Conservation (phyloP, 2,888 invertebrate species). For the Nipponacmea schrenckii region DNA sequence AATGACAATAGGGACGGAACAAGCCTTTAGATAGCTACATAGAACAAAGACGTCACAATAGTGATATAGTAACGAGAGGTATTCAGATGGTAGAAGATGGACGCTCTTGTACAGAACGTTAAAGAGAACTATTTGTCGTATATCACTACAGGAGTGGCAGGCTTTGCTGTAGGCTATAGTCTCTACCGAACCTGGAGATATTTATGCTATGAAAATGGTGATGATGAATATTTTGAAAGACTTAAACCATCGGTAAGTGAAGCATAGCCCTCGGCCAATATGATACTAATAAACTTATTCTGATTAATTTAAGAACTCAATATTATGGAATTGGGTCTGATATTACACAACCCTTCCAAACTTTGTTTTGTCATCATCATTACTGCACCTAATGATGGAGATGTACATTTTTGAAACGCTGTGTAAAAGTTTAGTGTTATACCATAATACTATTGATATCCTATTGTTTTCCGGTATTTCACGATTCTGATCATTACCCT, state of each 20-base stretch:
- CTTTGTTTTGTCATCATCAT: neutral
- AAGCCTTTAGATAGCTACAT: too few species aligned
- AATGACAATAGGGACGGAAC: too few species aligned
- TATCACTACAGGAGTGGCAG: neutral
- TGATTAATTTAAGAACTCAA: neutral
- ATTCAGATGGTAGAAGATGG: too few species aligned
- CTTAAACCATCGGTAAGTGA: conserved; percentile 8
- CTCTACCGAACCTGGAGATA: conserved; percentile 15
- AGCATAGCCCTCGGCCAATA: neutral
- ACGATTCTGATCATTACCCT: too few species aligned
- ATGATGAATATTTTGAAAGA: conserved; percentile 22
- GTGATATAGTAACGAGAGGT: too few species aligned
- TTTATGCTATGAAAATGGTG: neutral
- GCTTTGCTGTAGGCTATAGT: conserved; percentile 7
- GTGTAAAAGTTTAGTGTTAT: too few species aligned
- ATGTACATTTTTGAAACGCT: too few species aligned
- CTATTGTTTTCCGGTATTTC: too few species aligned
- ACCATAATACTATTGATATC: too few species aligned
- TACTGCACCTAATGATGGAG: neutral
- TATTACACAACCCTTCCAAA: neutral
- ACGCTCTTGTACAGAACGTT: too few species aligned
- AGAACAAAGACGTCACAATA: too few species aligned
- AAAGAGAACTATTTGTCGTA: neutral
- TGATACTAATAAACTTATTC: too few species aligned
- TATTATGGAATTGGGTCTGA: neutral